Evolutionary conservation across 2,797 vertebrate species (phyloP).

Genomic region (Lagorchestes hirsutus): DNA sequence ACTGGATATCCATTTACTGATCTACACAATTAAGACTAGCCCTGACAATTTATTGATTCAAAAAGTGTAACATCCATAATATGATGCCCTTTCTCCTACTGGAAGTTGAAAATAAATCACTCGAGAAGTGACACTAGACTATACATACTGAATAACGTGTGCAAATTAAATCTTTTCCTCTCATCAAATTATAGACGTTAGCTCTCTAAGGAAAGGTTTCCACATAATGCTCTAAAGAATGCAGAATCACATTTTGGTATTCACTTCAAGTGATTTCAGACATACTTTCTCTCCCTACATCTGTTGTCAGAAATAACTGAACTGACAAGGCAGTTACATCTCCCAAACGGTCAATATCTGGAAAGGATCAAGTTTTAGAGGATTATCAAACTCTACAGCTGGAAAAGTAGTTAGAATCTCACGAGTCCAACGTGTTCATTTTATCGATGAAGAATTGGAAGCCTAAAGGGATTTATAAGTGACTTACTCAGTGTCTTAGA

Average conservation of each 20-base stretch:
- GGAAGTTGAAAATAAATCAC: too few species aligned
- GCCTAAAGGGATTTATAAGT: background rate
- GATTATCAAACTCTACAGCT: conserved; percentile 4
- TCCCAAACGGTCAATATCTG: background rate
- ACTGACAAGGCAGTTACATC: background rate
- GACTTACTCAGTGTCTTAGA: background rate
- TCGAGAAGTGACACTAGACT: background rate
- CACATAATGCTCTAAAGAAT: background rate
- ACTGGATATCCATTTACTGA: too few species aligned
- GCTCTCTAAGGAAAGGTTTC: background rate
- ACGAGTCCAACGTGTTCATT: background rate
- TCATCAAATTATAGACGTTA: background rate
- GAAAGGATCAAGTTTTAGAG: background rate
- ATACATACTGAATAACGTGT: background rate
- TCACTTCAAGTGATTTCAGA: background rate
- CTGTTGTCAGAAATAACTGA: background rate
- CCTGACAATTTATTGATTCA: too few species aligned
- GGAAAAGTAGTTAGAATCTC: background rate
- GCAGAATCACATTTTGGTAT: background rate
- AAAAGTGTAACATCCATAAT: too few species aligned
- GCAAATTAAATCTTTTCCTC: background rate
- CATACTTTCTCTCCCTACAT: background rate
- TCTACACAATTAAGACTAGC: too few species aligned
- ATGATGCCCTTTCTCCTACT: too few species aligned
- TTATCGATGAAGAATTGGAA: background rate